These are phyloP conservation scores for Caerostris darwini DNA, from an alignment of 1,140 invertebrate genomes.

Conservation along the genomic window DNA sequence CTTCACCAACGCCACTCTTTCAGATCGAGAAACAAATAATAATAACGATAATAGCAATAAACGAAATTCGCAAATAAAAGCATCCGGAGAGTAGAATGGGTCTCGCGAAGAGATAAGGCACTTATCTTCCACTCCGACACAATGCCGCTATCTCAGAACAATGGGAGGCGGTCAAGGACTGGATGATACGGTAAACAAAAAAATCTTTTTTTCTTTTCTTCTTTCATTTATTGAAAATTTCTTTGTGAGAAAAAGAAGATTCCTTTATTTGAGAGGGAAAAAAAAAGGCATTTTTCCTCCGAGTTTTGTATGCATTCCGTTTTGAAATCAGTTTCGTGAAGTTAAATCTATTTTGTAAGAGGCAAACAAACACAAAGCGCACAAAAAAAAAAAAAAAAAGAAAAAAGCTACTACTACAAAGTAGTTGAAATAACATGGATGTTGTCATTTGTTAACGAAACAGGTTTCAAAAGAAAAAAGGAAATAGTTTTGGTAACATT, in stretches of 20 bases:
- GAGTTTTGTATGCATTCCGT: background rate
- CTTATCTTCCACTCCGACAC: background rate
- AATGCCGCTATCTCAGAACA: background rate
- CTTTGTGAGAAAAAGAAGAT: background rate
- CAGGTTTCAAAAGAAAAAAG: background rate
- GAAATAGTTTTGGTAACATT: background rate
- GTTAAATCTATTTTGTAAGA: background rate
- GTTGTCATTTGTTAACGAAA: background rate
- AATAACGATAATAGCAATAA: too few relatives aligned
- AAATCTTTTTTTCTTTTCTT: background rate
- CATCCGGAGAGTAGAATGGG: too few relatives aligned
- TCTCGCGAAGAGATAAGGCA: background rate
- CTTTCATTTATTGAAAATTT: background rate
- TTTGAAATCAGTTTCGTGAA: background rate
- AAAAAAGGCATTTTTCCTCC: background rate
- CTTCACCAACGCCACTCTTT: too few relatives aligned
- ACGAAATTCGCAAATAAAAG: too few relatives aligned
- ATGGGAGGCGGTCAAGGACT: conserved; percentile 41
- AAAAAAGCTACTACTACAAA: background rate
- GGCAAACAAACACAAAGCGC: too few relatives aligned
- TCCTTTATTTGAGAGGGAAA: background rate
- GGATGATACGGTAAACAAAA: conserved; percentile 19
- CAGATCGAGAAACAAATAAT: too few relatives aligned
- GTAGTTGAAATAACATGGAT: background rate
- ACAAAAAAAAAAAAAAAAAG: too few relatives aligned